Base-by-base conservation (phyloP, 1,140 invertebrate genomes). In the Drosophila ambigua region DNA sequence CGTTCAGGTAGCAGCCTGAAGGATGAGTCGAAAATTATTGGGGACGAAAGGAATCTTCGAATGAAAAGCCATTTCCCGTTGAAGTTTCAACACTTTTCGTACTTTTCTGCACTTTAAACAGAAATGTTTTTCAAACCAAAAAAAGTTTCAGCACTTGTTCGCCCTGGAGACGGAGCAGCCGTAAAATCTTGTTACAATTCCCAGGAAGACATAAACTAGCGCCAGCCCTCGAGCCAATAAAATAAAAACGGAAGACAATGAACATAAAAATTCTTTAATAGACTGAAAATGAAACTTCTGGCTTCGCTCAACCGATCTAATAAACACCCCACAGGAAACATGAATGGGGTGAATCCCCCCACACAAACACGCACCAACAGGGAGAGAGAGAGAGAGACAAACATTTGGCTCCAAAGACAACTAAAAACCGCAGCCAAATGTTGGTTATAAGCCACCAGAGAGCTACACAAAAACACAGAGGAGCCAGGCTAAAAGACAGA, bases 181-280 rank as follows among this genome's bases (percentile, higher is more conserved):
- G 52, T 78, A 62, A 74, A 82, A 62, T 39, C 48, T 61, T 54
- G 46, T 61, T 31, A 74, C 79, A 78, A 69, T 78, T 82, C 79
- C 64, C 69, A 41, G 57, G 48, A 50, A 74, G 23, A 55, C 63
- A 77, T 54, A 58, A 64, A 54, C 53, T 77, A 69, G 62, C 57
- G 61, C 15, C 26, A 49, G 16, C 5, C 50, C 28, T 26, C 8
- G 5, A 7, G 20, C 8, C 8, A 24, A 39, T 35, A 11, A 53
- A 50, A 69, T 69, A 69, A 68, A 58, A 23, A 44, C 35, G n/a
- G 44, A 69, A 69, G 55, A 69, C 35, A 31, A 69, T 50, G 51
- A 39, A 49, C 45, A 76, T 76, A 76, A 73, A 39, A 87, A 71
- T 87, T 61, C 74, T 78, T 81, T 78, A 87, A 85, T 87, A 78